A percentile compares a stretch with the other conserved stretches of the same genome.
Evolutionary conservation across 2,113 vertebrate genomes (phyloP).

Genomic region (Capreolus pygargus): DNA sequence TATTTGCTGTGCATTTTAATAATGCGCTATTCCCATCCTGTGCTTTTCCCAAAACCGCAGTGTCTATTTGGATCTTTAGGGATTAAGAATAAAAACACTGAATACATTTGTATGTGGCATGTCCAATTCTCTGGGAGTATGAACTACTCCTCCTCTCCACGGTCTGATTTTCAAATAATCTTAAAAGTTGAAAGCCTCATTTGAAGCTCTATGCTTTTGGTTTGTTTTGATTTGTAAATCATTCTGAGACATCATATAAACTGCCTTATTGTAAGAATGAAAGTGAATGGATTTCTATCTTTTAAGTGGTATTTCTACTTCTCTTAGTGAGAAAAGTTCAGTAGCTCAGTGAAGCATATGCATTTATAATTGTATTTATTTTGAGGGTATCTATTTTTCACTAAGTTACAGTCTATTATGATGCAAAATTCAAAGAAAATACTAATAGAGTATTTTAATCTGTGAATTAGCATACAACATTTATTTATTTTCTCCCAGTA

Average conservation of each 20-base stretch:
- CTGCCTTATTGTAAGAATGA: not conserved
- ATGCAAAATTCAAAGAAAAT: not conserved
- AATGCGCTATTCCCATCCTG: not conserved
- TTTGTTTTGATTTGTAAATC: slow-evolving; percentile 36
- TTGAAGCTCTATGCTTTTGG: not conserved
- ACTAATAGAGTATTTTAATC: not conserved
- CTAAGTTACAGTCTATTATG: not conserved
- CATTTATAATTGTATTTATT: not conserved
- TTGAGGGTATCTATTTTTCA: not conserved
- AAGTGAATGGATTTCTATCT: not conserved
- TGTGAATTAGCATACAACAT: not conserved
- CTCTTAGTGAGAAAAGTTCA: not conserved
- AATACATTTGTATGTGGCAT: not conserved
- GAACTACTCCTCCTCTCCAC: not conserved
- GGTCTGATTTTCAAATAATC: slow-evolving; percentile 8
- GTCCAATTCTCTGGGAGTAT: not conserved
- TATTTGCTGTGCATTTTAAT: not conserved
- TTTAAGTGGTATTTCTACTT: not conserved
- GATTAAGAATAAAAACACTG: not conserved
- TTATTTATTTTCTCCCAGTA: not conserved
- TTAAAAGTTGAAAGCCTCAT: slow-evolving; percentile 4
- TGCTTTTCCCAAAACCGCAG: not conserved
- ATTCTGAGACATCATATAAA: not conserved
- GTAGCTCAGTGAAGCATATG: not conserved
- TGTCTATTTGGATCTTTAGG: not conserved